phyloP scores from a whole-genome alignment of 1,140 invertebrate species.

The Trichogramma pretiosum region DNA sequence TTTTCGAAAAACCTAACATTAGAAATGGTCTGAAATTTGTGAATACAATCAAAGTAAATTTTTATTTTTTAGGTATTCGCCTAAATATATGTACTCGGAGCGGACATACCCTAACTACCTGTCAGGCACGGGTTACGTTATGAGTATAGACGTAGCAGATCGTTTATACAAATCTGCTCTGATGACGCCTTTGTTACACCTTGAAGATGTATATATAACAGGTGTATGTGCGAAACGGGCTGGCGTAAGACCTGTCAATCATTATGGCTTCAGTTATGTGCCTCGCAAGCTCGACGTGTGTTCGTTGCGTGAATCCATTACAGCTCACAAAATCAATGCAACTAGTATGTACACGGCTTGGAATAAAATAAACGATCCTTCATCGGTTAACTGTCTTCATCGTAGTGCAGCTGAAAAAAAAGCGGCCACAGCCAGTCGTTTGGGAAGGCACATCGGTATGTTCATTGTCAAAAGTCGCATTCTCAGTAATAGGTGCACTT shows the following conservation, averaged over 20 bases:
- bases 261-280: conserved; percentile 53
- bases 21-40: too few species aligned
- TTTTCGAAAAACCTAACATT: conserved; percentile 1
- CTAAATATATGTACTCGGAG: conserved; percentile 68
- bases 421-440: conserved; percentile 21
- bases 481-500: conserved; percentile 25
- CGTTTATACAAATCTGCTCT: conserved; percentile 63
- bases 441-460: conserved; percentile 28
- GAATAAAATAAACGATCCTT: conserved; percentile 28
- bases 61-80: conserved; percentile 55
- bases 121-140: conserved; percentile 75
- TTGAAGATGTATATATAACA: conserved; percentile 82
- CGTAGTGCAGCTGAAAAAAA: conserved; percentile 19
- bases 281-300: conserved; percentile 45
- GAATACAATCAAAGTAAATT: neutral
- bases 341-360: conserved; percentile 36
- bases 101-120: conserved; percentile 73
- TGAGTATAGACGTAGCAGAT: conserved; percentile 60
- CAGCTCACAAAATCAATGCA: conserved; percentile 35
- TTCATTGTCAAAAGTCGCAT: conserved; percentile 17
- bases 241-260: conserved; percentile 46
- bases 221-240: conserved; percentile 52
- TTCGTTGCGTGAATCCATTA: conserved; percentile 35
- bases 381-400: neutral
- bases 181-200: conserved; percentile 60